phyloP scores from a whole-genome alignment of 1,140 invertebrate genomes.

The Tetramorium simillimum region DNA sequence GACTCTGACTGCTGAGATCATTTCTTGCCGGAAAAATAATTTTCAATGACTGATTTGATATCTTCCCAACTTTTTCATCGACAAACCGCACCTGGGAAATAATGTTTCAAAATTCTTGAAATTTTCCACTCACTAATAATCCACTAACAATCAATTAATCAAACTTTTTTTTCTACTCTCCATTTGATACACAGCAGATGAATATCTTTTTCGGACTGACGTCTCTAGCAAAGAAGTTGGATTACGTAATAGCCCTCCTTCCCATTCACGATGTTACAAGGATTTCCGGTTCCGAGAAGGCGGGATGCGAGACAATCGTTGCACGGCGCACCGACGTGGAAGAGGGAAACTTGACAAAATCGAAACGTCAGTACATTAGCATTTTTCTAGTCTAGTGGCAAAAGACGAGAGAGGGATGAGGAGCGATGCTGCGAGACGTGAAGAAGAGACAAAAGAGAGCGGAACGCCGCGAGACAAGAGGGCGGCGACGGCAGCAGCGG shows the following conservation, averaged over 20 bases:
- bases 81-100: not conserved
- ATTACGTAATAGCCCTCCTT: not conserved
- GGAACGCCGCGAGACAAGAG: constrained; percentile 23
- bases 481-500: constrained; percentile 7
- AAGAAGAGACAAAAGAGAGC: constrained; percentile 18
- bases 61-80: not conserved
- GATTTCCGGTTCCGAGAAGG: not conserved
- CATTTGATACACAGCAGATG: not conserved
- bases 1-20: constrained; percentile 19
- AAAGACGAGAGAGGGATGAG: not conserved
- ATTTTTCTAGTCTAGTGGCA: constrained; percentile 3
- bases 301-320: not conserved
- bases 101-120: not conserved
- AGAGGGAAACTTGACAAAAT: not conserved
- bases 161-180: not conserved
- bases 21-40: constrained; percentile 17
- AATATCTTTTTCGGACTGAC: not conserved
- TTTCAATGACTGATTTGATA: not conserved
- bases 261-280: not conserved
- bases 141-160: not conserved
- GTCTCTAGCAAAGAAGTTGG: not conserved
- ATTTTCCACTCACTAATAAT: not conserved
- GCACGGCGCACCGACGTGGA: not conserved
- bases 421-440: not conserved
- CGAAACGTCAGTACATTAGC: constrained; percentile 9